Conservation (phyloP, 2,797 vertebrate genomes). For the Alauda arvensis region DNA sequence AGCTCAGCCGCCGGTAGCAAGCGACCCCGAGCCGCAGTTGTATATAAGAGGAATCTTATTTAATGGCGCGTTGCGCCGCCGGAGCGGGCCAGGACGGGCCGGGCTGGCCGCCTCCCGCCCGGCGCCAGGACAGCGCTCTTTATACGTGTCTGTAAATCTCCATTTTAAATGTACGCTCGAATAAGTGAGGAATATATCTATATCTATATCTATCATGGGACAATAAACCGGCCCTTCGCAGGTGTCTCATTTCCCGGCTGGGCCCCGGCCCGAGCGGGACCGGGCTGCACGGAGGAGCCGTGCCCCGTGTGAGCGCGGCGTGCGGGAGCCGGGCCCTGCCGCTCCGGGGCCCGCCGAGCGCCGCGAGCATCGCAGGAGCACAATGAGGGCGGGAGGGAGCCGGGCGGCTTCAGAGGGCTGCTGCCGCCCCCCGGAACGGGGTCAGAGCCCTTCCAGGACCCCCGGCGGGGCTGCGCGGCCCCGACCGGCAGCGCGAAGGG, state of each 20-base stretch:
- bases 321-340: not conserved
- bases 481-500: not conserved
- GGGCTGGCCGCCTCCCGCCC: not conserved
- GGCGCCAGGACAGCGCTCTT: conserved; percentile 58
- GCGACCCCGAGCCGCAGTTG: conserved; percentile 59
- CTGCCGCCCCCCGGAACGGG: not conserved
- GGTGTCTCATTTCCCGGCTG: conserved; percentile 60
- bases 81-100: conserved; percentile 12
- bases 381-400: not conserved
- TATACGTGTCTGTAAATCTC: conserved; percentile 75
- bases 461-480: not conserved
- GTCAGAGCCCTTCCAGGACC: not conserved
- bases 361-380: not conserved
- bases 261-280: not conserved
- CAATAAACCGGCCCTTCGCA: conserved; percentile 72
- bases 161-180: conserved; percentile 75
- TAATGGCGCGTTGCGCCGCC: conserved; percentile 52
- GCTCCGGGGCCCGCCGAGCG: not conserved
- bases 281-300: not conserved
- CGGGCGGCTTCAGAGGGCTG: not conserved
- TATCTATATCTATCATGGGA: conserved; percentile 62
- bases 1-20: conserved; percentile 39
- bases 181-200: conserved; percentile 72
- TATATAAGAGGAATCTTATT: conserved; percentile 72
- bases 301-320: not conserved